Evolutionary conservation across 1,140 invertebrate genomes (phyloP), one percentile per base, ranked within the genome.

Genomic region (Palaemon carinicauda): DNA sequence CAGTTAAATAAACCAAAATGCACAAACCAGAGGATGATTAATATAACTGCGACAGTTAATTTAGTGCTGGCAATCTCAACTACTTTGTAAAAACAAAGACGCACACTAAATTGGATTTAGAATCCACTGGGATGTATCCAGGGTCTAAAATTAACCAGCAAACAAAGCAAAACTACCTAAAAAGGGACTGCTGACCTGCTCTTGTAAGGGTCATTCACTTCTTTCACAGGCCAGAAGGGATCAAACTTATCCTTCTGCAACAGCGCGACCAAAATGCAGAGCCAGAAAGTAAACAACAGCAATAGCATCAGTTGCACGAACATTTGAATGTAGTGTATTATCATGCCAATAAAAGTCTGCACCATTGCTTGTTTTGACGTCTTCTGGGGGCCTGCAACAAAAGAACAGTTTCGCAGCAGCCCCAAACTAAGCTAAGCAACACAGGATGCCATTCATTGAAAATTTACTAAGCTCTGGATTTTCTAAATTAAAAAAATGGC

Each of bases 221-320:
- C 74, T 54, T 87, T 50, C 41, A 82, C 33, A 17, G 77, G 82
- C 82, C 77, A 78, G 74, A 86, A 69, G 27, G 83, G 53, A 41
- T 88, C 75, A 78, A 74, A 56, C 51, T 78, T 87, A 60, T 80
- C 41, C 74, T 85, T 82, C 81, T 87, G 71, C 75, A 82, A 82
- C 52, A 87, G 92, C 91, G 52, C 91, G 90, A 77, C 89, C 87
- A 82, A 53, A 60, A 87, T 69, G 80, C 82, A 89, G 87, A 89
- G 69, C 56, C 78, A 83, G 80, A 85, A 79, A 50, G 80, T 77
- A 31, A 87, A 69, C 60, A 89, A 80, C 71, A 82, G 78, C 77
- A 87, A 50, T 71, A 89, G 29, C 51, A 77, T 54, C 74, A 87
- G 81, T 41, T 87, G 88, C 65, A 86, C 80, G 71, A 89, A 79